Conservation (phyloP, 2,797 vertebrate species). For the Notolabrus celidotus region DNA sequence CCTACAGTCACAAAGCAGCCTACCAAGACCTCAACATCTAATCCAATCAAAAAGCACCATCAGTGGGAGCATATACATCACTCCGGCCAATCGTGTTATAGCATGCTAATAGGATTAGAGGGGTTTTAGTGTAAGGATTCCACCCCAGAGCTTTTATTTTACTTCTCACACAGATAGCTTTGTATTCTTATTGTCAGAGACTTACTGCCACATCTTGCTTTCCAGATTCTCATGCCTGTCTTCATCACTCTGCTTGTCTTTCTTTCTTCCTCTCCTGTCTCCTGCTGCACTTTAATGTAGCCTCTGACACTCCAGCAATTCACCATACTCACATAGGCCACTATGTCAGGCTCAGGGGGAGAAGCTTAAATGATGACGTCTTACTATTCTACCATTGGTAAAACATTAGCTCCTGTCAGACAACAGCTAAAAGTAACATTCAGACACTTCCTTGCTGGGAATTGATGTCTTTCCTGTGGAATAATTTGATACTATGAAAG, state of each 20-base stretch:
- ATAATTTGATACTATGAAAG: too few relatives aligned
- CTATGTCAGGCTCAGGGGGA: background rate
- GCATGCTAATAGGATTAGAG: slow-evolving; percentile 82
- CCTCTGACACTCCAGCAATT: slow-evolving; percentile 26
- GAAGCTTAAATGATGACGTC: background rate
- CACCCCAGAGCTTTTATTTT: slow-evolving; percentile 61
- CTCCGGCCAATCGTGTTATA: slow-evolving; percentile 78
- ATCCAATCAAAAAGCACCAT: slow-evolving; percentile 80
- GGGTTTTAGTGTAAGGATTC: slow-evolving; percentile 74
- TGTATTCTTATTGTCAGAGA: slow-evolving; percentile 53
- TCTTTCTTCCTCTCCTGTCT: slow-evolving; percentile 11
- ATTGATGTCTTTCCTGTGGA: too few relatives aligned
- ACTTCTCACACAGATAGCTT: slow-evolving; percentile 63
- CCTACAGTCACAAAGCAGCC: slow-evolving; percentile 65
- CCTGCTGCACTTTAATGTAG: background rate
- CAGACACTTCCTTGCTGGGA: too few relatives aligned
- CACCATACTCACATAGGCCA: background rate
- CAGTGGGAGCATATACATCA: slow-evolving; percentile 68
- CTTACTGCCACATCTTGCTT: slow-evolving; percentile 39
- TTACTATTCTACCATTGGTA: too few relatives aligned
- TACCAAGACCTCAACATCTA: slow-evolving; percentile 72
- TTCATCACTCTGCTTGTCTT: slow-evolving; percentile 22
- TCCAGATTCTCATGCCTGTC: slow-evolving; percentile 30
- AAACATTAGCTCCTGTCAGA: too few relatives aligned
- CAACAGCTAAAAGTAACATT: background rate